Conservation (phyloP, 2,888 invertebrate genomes). For the Andrena marginata region DNA sequence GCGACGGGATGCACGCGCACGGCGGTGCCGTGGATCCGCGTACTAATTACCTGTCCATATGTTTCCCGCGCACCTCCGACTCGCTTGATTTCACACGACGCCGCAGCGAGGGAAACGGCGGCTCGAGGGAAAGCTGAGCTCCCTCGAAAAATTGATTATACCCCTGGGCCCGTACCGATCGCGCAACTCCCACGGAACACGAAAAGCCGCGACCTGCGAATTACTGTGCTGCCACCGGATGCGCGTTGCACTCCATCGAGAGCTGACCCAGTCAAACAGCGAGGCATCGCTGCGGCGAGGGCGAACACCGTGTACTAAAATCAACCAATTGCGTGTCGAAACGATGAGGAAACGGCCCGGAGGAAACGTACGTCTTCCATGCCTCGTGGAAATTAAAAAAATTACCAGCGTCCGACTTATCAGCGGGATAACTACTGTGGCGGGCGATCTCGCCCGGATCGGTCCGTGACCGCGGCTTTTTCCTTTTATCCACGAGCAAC, state of each 20-base stretch:
- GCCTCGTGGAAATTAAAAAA: constrained; percentile 46
- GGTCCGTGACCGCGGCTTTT: not conserved
- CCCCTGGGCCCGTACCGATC: constrained; percentile 6
- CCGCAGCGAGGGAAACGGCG: not conserved
- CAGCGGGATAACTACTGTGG: constrained; percentile 20
- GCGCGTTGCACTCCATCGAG: constrained; percentile 9
- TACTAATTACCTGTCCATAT: constrained; percentile 48
- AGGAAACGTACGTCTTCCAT: constrained; percentile 20
- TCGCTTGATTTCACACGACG: constrained; percentile 35
- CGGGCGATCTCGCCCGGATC: constrained; percentile 1
- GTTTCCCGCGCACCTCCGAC: constrained; percentile 24
- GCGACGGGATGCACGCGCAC: constrained; percentile 23
- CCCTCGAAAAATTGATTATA: constrained; percentile 43
- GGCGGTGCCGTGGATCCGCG: constrained; percentile 10
- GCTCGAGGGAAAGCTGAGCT: constrained; percentile 11
- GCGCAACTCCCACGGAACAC: constrained; percentile 6
- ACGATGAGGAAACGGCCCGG: not conserved
- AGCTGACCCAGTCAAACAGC: not conserved
- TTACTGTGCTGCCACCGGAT: constrained; percentile 22
- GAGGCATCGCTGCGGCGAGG: not conserved
- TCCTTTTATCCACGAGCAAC: constrained; percentile 7
- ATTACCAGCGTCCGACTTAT: constrained; percentile 46
- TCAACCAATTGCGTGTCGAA: constrained; percentile 10
- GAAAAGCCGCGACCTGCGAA: constrained; percentile 6
- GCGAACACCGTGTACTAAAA: not conserved